Base-by-base conservation (phyloP, 2,888 invertebrate species). In the Nezara viridula region DNA sequence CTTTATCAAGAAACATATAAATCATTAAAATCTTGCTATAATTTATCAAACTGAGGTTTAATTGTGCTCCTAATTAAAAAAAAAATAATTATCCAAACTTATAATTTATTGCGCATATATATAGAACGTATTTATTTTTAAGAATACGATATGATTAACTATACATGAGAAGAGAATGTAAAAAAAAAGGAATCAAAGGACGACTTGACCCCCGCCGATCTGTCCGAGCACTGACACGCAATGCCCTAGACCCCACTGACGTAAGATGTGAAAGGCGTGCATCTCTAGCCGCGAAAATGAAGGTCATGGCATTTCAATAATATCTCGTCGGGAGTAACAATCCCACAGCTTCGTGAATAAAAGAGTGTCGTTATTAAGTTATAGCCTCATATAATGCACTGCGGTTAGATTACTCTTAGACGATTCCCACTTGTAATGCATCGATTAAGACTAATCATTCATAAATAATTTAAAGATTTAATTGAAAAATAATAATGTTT, bases 251-350 rank as follows among this genome's bases (percentile, higher is more conserved):
- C 66, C 66, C 37, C 66, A 21, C 66, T 73, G 66, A 73, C 66
- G 66, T 73, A 73, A 73, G 66, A 21, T 14, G 66, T 73, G 66
- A 73, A 73, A 73, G 66, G 66, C 37, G 66, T 9, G 32, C 66
- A 73, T 73, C 66, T 73, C 37, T 1, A 19, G 3, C 16, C 0
- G 9, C 27, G 7, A 73, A 66, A 73, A 73, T 73, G 37, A 73
- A 73, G 66, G 66, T 73, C 66, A 73, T 73, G 66, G 66, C 66
- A 73, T 73, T 73, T 73, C 7, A 73, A 73, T 44, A 44, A 44
- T 37, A 73, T 73, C 66, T 32, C 66, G 19, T 7, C 27, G 16
- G 16, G 32, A 37, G 37, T 37, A 73, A 21, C 32, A 37, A 73
- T 73, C 66, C 37, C 32, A 21, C 32, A 37, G 19, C 6, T 37